A percentile compares a stretch with the other conserved stretches of the same genome.
phyloP scores from a whole-genome alignment of 2,797 vertebrate genomes.

The Nyctalus aviator region DNA sequence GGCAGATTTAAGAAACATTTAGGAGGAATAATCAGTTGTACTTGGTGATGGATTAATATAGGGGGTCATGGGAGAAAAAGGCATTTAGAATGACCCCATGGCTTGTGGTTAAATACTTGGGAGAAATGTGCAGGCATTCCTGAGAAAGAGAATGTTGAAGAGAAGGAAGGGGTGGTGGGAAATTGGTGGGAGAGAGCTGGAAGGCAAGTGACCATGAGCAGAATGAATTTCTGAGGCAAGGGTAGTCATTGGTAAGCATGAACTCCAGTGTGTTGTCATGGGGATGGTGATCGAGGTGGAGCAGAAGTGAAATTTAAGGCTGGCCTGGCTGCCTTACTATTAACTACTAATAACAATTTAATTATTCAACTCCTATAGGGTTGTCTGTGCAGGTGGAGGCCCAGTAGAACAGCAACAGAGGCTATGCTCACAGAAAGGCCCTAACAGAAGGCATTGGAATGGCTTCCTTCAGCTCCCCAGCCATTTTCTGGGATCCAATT shows the following conservation, averaged over 20 bases:
- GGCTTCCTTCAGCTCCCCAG: not conserved
- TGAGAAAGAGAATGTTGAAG: not conserved
- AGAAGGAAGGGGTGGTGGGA: not conserved
- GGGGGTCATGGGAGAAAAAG: not conserved
- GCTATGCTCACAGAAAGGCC: not conserved
- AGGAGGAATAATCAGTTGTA: constrained; percentile 2
- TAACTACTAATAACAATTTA: not conserved
- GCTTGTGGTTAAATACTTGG: not conserved
- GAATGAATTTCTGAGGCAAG: not conserved
- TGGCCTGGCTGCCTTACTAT: not conserved
- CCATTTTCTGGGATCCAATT: constrained; percentile 53
- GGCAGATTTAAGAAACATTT: constrained; percentile 2
- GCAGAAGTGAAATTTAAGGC: not conserved
- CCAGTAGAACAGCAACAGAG: not conserved
- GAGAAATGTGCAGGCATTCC: not conserved
- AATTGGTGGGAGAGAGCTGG: not conserved
- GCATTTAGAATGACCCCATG: not conserved
- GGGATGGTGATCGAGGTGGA: not conserved
- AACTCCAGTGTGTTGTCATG: not conserved
- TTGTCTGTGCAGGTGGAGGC: rapidly evolving
- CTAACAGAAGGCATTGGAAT: not conserved
- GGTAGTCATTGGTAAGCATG: not conserved
- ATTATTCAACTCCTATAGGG: not conserved
- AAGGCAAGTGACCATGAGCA: not conserved
- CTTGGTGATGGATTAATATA: not conserved